Conservation (phyloP, 30 jellyfish, hydroid and myxozoan species). For the Turritopsis rubra region DNA sequence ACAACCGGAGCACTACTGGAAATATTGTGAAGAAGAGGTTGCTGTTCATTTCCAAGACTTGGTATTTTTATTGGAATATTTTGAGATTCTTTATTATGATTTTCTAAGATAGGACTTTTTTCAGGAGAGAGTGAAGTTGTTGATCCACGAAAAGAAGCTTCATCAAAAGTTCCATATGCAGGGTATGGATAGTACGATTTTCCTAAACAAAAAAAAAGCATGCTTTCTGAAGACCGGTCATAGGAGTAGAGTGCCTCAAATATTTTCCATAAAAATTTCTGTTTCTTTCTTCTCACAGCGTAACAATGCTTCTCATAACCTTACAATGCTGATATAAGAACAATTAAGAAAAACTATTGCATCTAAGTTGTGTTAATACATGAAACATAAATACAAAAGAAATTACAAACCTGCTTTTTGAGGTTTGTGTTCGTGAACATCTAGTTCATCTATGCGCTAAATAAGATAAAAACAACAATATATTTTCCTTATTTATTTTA, state of each 20-base stretch:
- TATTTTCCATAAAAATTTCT: too few species aligned
- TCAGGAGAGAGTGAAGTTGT: background rate
- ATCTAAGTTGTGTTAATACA: too few species aligned
- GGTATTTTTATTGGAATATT: background rate
- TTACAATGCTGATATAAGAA: too few species aligned
- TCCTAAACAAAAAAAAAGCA: background rate
- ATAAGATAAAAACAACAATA: background rate
- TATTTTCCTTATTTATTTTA: too few species aligned
- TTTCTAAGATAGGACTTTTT: background rate
- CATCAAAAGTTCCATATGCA: slow-evolving; percentile 23
- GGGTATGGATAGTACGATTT: slow-evolving; percentile 21
- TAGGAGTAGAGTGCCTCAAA: too few species aligned
- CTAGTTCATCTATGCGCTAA: background rate
- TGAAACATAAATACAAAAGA: too few species aligned
- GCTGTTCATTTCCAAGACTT: background rate
- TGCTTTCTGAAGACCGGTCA: background rate
- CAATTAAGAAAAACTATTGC: too few species aligned
- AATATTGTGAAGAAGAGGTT: background rate
- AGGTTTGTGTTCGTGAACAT: background rate
- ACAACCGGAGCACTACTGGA: slow-evolving; percentile 26
- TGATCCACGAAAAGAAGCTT: slow-evolving; percentile 11
- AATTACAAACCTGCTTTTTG: background rate
- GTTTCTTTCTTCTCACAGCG: too few species aligned
- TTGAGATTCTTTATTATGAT: background rate
- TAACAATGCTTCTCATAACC: too few species aligned